Conservation (phyloP, 2,113 vertebrate genomes). For the Microtus montanus region DNA sequence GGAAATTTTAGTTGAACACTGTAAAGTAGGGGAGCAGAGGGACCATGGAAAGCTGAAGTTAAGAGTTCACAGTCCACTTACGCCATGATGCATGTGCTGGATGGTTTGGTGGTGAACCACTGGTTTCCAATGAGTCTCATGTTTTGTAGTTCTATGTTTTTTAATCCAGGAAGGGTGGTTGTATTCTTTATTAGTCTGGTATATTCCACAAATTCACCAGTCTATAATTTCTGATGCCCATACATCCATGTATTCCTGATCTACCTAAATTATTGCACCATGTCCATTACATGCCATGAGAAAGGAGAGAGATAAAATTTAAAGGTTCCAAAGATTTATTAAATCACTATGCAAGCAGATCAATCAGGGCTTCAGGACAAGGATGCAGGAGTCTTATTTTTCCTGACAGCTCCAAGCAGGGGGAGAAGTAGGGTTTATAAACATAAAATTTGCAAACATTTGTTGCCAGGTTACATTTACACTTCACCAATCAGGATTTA, state of each 20-base stretch:
- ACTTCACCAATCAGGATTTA: not conserved
- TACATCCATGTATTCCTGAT: not conserved
- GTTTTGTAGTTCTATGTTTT: not conserved
- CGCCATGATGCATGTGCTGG: rapidly evolving
- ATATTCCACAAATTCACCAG: not conserved
- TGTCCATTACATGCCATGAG: rapidly evolving
- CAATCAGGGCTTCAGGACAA: too few relatives aligned
- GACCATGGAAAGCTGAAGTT: not conserved
- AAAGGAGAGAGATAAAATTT: too few relatives aligned
- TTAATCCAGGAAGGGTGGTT: not conserved
- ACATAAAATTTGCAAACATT: too few relatives aligned
- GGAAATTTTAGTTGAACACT: not conserved
- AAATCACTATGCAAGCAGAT: too few relatives aligned
- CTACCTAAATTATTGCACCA: not conserved
- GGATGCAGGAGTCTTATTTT: too few relatives aligned
- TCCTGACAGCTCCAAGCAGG: too few relatives aligned
- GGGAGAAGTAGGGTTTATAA: too few relatives aligned
- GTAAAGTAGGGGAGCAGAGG: not conserved
- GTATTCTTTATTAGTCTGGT: not conserved
- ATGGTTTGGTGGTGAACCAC: not conserved
- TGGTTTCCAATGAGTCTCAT: not conserved
- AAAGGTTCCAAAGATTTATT: too few relatives aligned
- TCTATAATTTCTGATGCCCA: not conserved
- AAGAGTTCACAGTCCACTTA: not conserved
- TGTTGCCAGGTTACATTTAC: not conserved